A percentile compares a stretch with the other conserved stretches of the same genome.
These are phyloP conservation scores for Lepidocyrtoides sp. DNA, from an alignment of 2,888 invertebrate genomes.

Conservation along the genomic window DNA sequence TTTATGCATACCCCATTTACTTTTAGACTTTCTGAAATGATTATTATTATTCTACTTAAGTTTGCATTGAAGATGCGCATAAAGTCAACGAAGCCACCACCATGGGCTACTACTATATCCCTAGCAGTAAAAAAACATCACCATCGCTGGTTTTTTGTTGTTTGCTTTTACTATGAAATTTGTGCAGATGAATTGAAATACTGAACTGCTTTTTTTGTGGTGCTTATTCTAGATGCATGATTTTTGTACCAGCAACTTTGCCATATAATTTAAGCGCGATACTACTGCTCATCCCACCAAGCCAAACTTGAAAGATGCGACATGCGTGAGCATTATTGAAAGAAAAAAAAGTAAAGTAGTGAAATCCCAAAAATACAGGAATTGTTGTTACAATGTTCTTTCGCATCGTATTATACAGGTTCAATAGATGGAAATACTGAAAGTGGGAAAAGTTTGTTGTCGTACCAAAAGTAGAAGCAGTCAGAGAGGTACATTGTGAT, in stretches of 20 bases:
- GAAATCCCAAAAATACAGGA: background rate
- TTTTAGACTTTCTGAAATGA: conserved; percentile 12
- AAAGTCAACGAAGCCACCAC: background rate
- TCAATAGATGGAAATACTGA: too few relatives aligned
- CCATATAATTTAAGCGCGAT: too few relatives aligned
- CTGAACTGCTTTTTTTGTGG: background rate
- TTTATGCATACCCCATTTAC: conserved; percentile 11
- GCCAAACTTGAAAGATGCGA: conserved; percentile 29
- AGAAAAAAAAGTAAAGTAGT: background rate
- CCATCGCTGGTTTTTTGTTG: too few relatives aligned
- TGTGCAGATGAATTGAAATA: background rate
- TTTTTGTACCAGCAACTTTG: background rate
- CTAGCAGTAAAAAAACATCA: too few relatives aligned
- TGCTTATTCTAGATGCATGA: background rate
- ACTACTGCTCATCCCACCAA: background rate
- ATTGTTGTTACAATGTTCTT: background rate
- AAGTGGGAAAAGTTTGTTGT: background rate
- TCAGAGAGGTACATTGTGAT: background rate
- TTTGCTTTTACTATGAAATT: background rate
- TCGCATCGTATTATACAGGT: too few relatives aligned
- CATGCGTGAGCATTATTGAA: conserved; percentile 31
- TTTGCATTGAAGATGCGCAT: conserved; percentile 22
- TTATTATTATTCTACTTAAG: conserved; percentile 12
- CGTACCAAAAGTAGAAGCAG: background rate
- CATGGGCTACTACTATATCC: too few relatives aligned